Evolutionary conservation across 2,888 invertebrate genomes (phyloP).

Genomic region (Morinoia aosen): DNA sequence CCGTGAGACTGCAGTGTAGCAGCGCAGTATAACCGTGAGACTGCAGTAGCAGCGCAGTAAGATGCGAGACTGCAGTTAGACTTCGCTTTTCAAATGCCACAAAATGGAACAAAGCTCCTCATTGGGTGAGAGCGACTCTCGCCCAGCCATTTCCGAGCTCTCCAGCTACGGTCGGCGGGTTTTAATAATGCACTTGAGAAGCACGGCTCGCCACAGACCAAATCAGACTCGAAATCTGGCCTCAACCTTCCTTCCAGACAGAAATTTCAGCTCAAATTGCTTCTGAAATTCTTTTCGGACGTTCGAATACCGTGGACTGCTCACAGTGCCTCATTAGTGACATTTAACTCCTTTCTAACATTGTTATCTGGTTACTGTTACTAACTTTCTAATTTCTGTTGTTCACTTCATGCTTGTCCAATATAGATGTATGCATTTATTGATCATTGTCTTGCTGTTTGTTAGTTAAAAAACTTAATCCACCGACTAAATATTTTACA

Average conservation of each 20-base stretch:
- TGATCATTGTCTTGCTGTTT: no score
- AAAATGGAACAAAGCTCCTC: slow-evolving; percentile 51
- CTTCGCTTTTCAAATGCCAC: background rate
- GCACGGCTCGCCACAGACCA: slow-evolving; percentile 27
- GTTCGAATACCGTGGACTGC: background rate
- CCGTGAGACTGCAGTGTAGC: background rate
- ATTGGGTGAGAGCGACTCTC: slow-evolving; percentile 45
- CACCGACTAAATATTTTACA: no score
- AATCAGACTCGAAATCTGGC: slow-evolving; percentile 44
- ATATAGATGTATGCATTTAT: no score
- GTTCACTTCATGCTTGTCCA: background rate
- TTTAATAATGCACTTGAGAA: slow-evolving; percentile 51
- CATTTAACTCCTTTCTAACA: background rate
- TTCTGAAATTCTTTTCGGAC: background rate
- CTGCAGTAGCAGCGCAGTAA: background rate
- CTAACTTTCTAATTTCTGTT: background rate
- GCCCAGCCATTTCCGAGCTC: slow-evolving; percentile 15
- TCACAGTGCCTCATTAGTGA: background rate
- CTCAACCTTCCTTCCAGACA: background rate
- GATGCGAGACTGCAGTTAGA: background rate
- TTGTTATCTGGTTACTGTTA: background rate
- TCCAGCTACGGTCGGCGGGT: slow-evolving; percentile 30
- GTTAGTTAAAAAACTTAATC: no score
- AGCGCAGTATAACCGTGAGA: background rate
- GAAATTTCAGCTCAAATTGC: background rate